Base-by-base conservation (phyloP, 2,797 vertebrate genomes). In the Pantherophis alleghaniensis region DNA sequence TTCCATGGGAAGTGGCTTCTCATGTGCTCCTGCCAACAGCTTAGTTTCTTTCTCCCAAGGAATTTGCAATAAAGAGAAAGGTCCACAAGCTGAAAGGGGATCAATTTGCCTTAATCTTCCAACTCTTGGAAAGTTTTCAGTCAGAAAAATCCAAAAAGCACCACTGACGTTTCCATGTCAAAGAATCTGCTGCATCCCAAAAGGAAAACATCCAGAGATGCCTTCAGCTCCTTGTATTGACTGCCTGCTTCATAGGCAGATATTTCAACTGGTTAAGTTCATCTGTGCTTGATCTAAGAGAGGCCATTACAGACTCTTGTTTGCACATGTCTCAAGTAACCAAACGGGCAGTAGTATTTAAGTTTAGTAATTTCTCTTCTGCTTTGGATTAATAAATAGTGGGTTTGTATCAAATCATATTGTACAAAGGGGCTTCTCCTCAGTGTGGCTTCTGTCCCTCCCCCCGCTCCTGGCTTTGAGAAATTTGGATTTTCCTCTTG, bases 381-480 rank as follows among this genome's bases (percentile, higher is more conserved):
- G 90, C 42, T 20, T 28, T 88, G 59, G 24, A 88, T 26, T 91
- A 92, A 90, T 94, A 94, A 90, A 92, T 1, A 90, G 55, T 92
- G 1, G 0, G 1, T 88, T 86, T 96, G 94, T 95, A 26, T 0
- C n/a, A 92, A 20, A 4, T 93, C 94, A 95, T 95, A 96, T 94
- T 95, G 93, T 95, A 95, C 95, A 92, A 0, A 0, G 91, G 86
- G 3, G 88, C 86, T 95, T 94, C 60, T 28, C 69, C 12, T 59
- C 94, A 2, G 3, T 24, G 0, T 60, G 56, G 74, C 86, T 60
- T 87, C 42, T 55, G 42, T 26, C 20, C 7, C 3, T 18, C 91
- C 86, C 91, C 42, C 37, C 37, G 12, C 26, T 61, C 86, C 28
- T 51, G 20, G 4, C 32, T 79, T 56, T 61, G 24, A 91, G 69